These are phyloP conservation scores for Heliothis subflexa DNA, from an alignment of 1,140 invertebrate species.

Conservation along the genomic window DNA sequence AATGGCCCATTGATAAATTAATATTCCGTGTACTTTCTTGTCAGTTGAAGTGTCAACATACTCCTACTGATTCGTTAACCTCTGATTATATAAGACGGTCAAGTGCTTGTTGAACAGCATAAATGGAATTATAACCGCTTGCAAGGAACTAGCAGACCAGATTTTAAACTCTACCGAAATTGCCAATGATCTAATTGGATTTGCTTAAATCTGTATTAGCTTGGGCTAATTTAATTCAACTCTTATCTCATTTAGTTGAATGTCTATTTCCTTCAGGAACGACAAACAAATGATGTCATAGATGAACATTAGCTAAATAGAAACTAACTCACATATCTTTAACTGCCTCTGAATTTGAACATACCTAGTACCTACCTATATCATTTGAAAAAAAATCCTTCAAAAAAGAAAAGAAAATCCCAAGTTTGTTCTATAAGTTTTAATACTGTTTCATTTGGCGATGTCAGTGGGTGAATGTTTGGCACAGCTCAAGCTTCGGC, in stretches of 20 bases:
- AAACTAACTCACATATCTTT: neutral
- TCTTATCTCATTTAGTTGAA: conserved; percentile 20
- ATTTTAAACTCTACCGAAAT: neutral
- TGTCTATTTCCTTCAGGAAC: neutral
- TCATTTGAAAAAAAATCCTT: no score
- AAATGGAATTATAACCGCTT: no score
- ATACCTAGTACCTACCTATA: no score
- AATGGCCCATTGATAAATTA: conserved; percentile 45
- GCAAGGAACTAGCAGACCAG: neutral
- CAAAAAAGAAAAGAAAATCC: conserved; percentile 5
- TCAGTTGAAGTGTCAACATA: conserved; percentile 30
- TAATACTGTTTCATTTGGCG: conserved; percentile 32
- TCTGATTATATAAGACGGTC: conserved; percentile 6
- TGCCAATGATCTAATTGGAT: neutral
- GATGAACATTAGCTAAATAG: neutral
- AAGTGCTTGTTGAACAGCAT: neutral
- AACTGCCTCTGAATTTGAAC: neutral
- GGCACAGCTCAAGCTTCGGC: conserved; percentile 4
- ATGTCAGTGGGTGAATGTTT: conserved; percentile 5
- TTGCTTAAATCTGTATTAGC: neutral
- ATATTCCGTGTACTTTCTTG: conserved; percentile 16
- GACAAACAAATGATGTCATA: conserved; percentile 15
- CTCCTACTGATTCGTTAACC: conserved; percentile 29
- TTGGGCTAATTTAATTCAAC: neutral
- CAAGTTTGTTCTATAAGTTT: conserved; percentile 30